phyloP scores from a whole-genome alignment of 2,888 invertebrate genomes.

The Alitta virens region DNA sequence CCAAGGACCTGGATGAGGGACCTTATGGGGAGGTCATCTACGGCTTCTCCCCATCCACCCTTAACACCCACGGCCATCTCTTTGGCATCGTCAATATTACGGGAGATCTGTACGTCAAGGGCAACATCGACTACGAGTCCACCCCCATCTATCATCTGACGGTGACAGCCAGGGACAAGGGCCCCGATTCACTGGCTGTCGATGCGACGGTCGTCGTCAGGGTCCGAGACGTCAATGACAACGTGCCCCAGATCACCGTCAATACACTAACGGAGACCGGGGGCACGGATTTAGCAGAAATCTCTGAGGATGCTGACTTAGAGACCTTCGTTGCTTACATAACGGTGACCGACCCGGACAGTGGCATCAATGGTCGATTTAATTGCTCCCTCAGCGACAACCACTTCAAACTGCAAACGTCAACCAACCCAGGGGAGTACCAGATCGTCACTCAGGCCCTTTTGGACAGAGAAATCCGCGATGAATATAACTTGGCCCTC shows the following conservation, averaged over 20 bases:
- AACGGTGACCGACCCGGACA: conserved; percentile 78
- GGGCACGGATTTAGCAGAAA: conserved; percentile 60
- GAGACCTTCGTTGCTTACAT: conserved; percentile 72
- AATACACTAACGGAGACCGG: conserved; percentile 26
- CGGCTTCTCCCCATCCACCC: conserved; percentile 26
- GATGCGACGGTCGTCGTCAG: conserved; percentile 29
- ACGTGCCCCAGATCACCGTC: conserved; percentile 27
- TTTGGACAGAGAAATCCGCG: conserved; percentile 11
- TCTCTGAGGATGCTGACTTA: conserved; percentile 76
- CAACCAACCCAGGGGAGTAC: conserved; percentile 8
- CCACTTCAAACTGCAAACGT: conserved; percentile 6
- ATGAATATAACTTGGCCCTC: conserved; percentile 12
- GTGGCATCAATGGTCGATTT: conserved; percentile 81
- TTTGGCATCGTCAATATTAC: conserved; percentile 23
- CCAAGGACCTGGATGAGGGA: conserved; percentile 29
- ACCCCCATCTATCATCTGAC: conserved; percentile 16
- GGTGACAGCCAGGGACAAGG: conserved; percentile 7
- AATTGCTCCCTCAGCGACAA: conserved; percentile 29
- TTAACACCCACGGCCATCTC: conserved; percentile 22
- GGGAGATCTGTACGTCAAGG: conserved; percentile 27
- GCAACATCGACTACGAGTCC: conserved; percentile 16
- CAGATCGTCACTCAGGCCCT: conserved; percentile 10
- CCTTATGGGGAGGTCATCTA: conserved; percentile 28
- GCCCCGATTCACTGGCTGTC: conserved; percentile 25
- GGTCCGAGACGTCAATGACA: conserved; percentile 38